Conservation (phyloP, 2,797 vertebrate species). For the Trichosurus vulpecula region DNA sequence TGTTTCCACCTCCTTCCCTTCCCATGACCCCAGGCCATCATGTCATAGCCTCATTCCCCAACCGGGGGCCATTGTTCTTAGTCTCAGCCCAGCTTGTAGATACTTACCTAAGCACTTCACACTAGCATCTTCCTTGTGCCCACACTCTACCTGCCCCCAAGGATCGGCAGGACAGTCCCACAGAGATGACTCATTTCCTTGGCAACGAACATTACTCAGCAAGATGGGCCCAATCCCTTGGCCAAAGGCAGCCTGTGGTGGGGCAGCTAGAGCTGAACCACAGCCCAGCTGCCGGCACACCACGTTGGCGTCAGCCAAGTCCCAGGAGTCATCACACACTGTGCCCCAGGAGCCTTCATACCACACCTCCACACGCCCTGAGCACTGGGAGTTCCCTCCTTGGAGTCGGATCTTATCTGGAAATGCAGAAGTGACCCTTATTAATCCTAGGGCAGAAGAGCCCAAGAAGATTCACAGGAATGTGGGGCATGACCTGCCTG, state of each 20-base stretch:
- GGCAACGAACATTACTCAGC: conserved; percentile 70
- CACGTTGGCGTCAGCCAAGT: conserved; percentile 53
- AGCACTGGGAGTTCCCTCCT: conserved; percentile 79
- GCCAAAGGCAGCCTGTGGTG: conserved; percentile 66
- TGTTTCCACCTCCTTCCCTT: neutral
- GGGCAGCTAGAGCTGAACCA: conserved; percentile 58
- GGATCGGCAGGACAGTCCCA: conserved; percentile 65
- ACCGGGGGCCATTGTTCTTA: no score
- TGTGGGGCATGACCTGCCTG: neutral
- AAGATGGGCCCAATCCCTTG: conserved; percentile 74
- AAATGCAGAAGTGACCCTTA: conserved; percentile 57
- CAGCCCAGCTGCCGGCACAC: conserved; percentile 78
- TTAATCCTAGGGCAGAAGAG: neutral
- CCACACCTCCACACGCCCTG: conserved; percentile 85
- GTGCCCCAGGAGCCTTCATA: conserved; percentile 81
- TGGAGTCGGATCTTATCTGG: conserved; percentile 80
- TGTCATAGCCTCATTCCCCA: neutral
- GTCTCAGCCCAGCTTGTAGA: neutral
- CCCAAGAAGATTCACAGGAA: neutral
- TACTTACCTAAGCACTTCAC: conserved; percentile 77
- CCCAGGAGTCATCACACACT: conserved; percentile 79
- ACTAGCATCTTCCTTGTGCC: conserved; percentile 78
- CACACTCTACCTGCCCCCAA: conserved; percentile 71
- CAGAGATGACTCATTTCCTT: conserved; percentile 73
- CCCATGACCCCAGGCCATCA: no score